These are phyloP conservation scores for Eremobia ochroleuca DNA, from an alignment of 2,888 invertebrate species.

Conservation along the genomic window DNA sequence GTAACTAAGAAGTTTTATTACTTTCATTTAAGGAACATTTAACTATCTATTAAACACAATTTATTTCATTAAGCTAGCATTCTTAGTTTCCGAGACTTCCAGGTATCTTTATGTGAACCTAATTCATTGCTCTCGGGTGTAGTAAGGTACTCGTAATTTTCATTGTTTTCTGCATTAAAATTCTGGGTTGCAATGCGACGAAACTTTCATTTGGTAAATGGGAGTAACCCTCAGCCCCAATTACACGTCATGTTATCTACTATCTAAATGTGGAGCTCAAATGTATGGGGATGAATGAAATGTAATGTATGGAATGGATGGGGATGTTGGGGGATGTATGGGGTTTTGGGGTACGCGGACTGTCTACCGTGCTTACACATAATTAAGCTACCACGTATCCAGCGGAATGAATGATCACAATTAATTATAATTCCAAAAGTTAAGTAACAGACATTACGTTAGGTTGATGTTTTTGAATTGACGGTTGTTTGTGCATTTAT, in stretches of 20 bases:
- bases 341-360: neutral
- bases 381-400: constrained; percentile 6
- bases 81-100: no score
- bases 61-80: no score
- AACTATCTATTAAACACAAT: no score
- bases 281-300: no score
- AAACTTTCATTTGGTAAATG: constrained; percentile 15
- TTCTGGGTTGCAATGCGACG: constrained; percentile 5
- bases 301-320: no score
- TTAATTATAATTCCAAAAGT: constrained; percentile 19
- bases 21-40: no score
- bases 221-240: neutral
- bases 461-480: constrained; percentile 10
- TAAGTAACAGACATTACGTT: constrained; percentile 2
- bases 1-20: no score
- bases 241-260: constrained; percentile 1
- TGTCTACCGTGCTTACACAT: neutral
- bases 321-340: no score
- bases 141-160: neutral
- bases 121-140: no score
- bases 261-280: no score
- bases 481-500: constrained; percentile 23
- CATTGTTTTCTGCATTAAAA: neutral
- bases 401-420: constrained; percentile 8
- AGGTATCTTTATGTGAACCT: no score